Conservation (phyloP, 2,113 vertebrate genomes). For the Megalops atlanticus region DNA sequence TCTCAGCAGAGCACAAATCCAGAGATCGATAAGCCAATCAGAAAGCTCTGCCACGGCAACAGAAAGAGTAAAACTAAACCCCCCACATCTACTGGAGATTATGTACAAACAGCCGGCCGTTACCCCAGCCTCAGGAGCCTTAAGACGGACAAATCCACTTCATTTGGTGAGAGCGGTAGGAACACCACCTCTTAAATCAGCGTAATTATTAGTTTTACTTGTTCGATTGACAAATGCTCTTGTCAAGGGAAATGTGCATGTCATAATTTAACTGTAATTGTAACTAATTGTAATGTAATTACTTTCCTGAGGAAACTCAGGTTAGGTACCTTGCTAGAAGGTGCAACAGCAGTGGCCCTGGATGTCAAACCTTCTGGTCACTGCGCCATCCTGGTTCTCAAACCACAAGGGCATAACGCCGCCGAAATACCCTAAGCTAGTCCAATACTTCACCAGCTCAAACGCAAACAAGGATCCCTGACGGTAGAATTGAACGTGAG, state of each 20-base stretch:
- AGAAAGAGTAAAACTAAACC: neutral
- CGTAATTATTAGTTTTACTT: neutral
- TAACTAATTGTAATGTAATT: too few species aligned
- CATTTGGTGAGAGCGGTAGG: neutral
- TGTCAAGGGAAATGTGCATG: neutral
- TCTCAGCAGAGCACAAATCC: neutral
- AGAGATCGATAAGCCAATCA: constrained; percentile 4
- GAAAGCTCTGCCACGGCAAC: neutral
- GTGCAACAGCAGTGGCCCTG: too few species aligned
- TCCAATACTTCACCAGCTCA: too few species aligned
- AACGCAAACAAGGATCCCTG: neutral
- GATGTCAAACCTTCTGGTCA: too few species aligned
- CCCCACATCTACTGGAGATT: neutral
- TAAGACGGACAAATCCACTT: neutral
- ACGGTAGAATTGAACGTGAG: neutral
- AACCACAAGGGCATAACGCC: too few species aligned
- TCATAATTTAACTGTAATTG: too few species aligned
- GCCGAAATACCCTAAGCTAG: too few species aligned
- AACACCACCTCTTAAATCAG: neutral
- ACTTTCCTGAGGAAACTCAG: too few species aligned
- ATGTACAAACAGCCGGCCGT: neutral
- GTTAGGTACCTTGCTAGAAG: too few species aligned
- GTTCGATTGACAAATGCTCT: neutral
- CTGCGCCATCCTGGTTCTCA: too few species aligned
- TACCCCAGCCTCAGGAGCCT: neutral